Percentiles rank a stretch among this genome's conserved stretches.
Evolutionary conservation across 2,888 invertebrate species (phyloP).

Genomic region (Ichneumoninae sp.): DNA sequence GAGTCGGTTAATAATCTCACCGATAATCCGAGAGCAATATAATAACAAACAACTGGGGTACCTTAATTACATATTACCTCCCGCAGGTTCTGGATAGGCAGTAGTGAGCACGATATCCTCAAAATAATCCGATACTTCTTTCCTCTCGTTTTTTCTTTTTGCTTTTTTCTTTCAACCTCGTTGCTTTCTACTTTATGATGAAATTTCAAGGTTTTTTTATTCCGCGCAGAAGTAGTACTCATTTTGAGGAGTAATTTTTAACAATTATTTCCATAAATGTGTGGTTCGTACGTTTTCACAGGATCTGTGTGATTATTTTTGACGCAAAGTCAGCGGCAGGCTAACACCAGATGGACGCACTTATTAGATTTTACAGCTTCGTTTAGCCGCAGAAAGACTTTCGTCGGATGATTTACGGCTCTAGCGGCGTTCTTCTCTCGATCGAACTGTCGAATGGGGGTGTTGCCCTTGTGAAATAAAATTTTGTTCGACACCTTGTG

Average conservation of each 20-base stretch:
- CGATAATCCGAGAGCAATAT: neutral
- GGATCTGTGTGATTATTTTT: neutral
- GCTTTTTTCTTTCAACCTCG: neutral
- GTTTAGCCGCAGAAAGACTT: neutral
- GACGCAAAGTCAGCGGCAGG: neutral
- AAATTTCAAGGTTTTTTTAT: neutral
- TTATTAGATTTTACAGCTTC: neutral
- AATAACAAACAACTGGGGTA: neutral
- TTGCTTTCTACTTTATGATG: neutral
- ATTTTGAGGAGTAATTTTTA: neutral
- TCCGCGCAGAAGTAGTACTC: neutral
- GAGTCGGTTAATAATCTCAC: neutral
- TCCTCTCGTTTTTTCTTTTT: neutral
- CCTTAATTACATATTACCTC: neutral
- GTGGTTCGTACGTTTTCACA: neutral
- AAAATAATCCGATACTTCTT: neutral
- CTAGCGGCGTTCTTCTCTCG: neutral
- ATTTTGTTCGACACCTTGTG: too few species aligned
- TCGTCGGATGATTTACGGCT: neutral
- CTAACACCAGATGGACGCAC: neutral
- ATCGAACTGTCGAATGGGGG: too few species aligned
- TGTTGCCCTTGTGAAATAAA: too few species aligned
- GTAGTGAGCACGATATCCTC: neutral
- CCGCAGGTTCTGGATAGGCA: neutral
- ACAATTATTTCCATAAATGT: neutral